Evolutionary conservation across 92 coral and sea anemone species (phyloP).

Genomic region (Siderastrea radians): DNA sequence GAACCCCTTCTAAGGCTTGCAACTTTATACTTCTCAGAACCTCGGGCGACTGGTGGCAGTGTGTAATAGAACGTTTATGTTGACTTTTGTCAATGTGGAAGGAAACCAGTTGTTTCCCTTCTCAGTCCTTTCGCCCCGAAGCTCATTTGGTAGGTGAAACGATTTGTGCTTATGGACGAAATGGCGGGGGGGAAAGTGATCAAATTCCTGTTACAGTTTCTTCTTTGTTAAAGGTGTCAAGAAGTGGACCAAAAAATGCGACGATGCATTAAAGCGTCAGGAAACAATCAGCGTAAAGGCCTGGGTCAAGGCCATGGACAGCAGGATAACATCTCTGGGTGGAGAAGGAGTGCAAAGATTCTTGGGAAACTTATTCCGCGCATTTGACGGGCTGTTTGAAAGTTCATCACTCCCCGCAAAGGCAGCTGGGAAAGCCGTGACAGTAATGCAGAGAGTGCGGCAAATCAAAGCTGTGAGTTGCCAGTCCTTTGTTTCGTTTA

Average conservation of each 20-base stretch:
- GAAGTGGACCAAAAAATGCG: conserved; percentile 90
- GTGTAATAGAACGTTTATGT: too few relatives aligned
- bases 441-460: conserved; percentile 85
- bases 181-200: too few relatives aligned
- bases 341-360: conserved; percentile 98
- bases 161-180: too few relatives aligned
- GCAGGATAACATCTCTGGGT: conserved; percentile 90
- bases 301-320: conserved; percentile 98
- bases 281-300: conserved; percentile 88
- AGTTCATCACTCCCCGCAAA: conserved; percentile 78
- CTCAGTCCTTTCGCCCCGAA: too few relatives aligned
- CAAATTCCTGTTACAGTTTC: background rate
- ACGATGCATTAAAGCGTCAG: conserved; percentile 77
- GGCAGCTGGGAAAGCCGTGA: conserved; percentile 82
- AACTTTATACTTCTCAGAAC: too few relatives aligned
- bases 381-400: conserved; percentile 94
- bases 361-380: conserved; percentile 93
- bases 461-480: conserved; percentile 85
- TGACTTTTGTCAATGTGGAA: too few relatives aligned
- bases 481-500: background rate
- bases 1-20: too few relatives aligned
- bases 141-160: too few relatives aligned
- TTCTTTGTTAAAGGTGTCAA: conserved; percentile 76
- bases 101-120: too few relatives aligned
- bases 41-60: too few relatives aligned